A percentile compares a stretch with the other conserved stretches of the same genome.
Conservation (phyloP, 1,140 invertebrate species). For the Aphelinus certus region DNA sequence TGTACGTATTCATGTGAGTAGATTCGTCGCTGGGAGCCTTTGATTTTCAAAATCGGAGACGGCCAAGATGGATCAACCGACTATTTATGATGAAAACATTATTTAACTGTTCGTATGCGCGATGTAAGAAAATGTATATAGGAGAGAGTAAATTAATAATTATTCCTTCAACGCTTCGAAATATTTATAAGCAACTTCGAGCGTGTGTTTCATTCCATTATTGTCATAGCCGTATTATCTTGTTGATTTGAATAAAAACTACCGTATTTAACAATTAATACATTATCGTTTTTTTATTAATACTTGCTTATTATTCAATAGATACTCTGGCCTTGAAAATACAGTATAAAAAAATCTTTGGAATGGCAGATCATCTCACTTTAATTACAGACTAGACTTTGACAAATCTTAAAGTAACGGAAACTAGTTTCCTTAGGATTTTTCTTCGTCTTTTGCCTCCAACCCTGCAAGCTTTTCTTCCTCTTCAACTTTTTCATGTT, state of each 20-base stretch:
- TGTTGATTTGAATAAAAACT: constrained; percentile 5
- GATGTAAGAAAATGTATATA: constrained; percentile 44
- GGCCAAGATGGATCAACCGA: neutral
- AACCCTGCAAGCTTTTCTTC: constrained; percentile 59
- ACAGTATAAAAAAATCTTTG: constrained; percentile 39
- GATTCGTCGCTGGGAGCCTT: neutral
- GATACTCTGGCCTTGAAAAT: constrained; percentile 28
- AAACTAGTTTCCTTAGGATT: constrained; percentile 41
- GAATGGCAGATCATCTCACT: constrained; percentile 22
- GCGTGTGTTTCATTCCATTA: neutral
- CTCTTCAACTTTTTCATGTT: constrained; percentile 56
- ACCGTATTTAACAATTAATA: constrained; percentile 32
- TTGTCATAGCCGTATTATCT: neutral
- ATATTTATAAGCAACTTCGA: neutral
- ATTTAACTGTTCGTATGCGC: constrained; percentile 23
- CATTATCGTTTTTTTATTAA: constrained; percentile 34
- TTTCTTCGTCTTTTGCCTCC: constrained; percentile 49
- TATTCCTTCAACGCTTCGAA: neutral
- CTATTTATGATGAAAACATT: constrained; percentile 26
- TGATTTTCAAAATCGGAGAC: neutral
- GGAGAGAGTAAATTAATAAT: constrained; percentile 41
- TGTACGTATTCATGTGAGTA: constrained; percentile 4
- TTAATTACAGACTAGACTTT: constrained; percentile 21
- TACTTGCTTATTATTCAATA: constrained; percentile 22
- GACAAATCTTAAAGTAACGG: constrained; percentile 17